These are phyloP conservation scores for Ammodytes marinus DNA, from an alignment of 2,113 vertebrate genomes.

Conservation along the genomic window DNA sequence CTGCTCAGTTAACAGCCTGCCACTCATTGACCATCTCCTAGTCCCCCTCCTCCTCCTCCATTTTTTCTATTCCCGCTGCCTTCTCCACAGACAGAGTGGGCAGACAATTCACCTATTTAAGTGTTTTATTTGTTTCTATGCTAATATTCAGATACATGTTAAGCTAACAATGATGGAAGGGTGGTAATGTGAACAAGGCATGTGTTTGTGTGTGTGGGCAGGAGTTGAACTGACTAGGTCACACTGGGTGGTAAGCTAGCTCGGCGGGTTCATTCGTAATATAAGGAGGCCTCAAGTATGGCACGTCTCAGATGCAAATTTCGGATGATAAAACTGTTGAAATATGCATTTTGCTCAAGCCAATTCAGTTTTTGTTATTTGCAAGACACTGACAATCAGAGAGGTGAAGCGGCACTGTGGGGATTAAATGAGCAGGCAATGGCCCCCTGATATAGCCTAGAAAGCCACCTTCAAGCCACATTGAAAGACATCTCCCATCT, in stretches of 20 bases:
- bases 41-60: not conserved
- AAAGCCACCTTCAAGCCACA: constrained; percentile 77
- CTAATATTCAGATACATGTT: constrained; percentile 28
- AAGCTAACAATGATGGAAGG: not conserved
- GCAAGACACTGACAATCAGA: constrained; percentile 40
- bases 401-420: constrained; percentile 59
- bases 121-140: constrained; percentile 55
- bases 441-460: constrained; percentile 46
- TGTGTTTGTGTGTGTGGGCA: constrained; percentile 23
- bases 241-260: constrained; percentile 17
- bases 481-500: constrained; percentile 82
- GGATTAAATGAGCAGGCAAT: constrained; percentile 79
- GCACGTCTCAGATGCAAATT: constrained; percentile 69
- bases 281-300: constrained; percentile 8
- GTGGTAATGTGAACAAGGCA: not conserved
- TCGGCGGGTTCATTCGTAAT: constrained; percentile 8
- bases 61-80: not conserved
- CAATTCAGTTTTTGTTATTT: constrained; percentile 65
- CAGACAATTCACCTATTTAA: constrained; percentile 30
- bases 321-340: constrained; percentile 51
- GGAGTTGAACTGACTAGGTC: not conserved
- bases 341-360: constrained; percentile 73
- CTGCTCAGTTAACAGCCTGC: constrained; percentile 32
- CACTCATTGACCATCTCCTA: constrained; percentile 3
- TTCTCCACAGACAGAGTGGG: constrained; percentile 9